Evolutionary conservation across 2,797 vertebrate genomes (phyloP).

Genomic region (Sphenodon punctatus): DNA sequence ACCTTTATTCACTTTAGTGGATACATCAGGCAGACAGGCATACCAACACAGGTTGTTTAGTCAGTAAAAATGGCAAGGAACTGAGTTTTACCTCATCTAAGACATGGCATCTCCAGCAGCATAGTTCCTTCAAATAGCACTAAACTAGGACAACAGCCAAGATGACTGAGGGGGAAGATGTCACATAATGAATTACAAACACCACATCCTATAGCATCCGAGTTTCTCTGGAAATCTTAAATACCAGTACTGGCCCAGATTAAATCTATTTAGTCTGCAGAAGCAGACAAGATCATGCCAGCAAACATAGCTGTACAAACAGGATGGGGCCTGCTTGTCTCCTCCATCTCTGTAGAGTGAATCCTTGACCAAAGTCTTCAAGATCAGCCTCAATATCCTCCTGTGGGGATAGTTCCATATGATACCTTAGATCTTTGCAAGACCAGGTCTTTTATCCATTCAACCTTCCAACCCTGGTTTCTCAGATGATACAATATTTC

Average conservation of each 20-base stretch:
- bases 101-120: background rate
- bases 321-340: background rate
- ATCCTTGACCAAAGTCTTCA: background rate
- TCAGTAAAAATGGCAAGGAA: background rate
- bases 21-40: no score
- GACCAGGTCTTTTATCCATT: constrained; percentile 32
- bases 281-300: background rate
- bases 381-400: background rate
- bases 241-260: background rate
- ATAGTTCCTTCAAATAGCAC: background rate
- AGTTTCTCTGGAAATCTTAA: constrained; percentile 7
- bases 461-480: background rate
- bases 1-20: no score
- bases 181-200: background rate
- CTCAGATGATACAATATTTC: background rate
- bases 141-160: background rate
- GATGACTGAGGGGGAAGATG: background rate
- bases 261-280: constrained; percentile 2
- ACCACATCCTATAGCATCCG: background rate
- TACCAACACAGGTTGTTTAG: background rate
- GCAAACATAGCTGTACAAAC: background rate
- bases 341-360: background rate
- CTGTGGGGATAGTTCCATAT: background rate
- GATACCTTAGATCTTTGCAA: background rate
- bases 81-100: fast-evolving